A percentile compares a stretch with the other conserved stretches of the same genome.
Evolutionary conservation across 2,113 vertebrate genomes (phyloP).

Genomic region (Illadopsis cleaveri): DNA sequence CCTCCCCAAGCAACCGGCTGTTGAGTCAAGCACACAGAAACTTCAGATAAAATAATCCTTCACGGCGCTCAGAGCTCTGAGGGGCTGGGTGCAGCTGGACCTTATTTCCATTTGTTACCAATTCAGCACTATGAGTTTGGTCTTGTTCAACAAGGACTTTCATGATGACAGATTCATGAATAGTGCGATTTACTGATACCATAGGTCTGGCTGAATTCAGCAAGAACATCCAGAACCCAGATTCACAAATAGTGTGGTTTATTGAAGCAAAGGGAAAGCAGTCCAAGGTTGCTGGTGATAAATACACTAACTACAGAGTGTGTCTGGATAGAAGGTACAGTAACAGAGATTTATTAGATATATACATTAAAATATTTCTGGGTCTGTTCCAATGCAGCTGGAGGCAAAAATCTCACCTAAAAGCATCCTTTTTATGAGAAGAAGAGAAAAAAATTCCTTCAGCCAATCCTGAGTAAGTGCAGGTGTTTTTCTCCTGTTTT

Average conservation of each 20-base stretch:
- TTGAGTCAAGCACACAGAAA: background rate
- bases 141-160: background rate
- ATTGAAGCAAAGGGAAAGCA: background rate
- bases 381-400: background rate
- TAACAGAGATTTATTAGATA: background rate
- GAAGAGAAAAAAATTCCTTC: background rate
- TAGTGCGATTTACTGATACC: background rate
- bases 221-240: background rate
- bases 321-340: background rate
- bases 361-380: background rate
- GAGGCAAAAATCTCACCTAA: background rate
- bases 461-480: accelerated
- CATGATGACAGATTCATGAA: background rate
- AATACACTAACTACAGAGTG: background rate
- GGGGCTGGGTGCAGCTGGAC: background rate
- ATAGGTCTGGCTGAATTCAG: background rate
- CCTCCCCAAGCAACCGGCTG: background rate
- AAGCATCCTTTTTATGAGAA: background rate
- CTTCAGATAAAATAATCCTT: background rate
- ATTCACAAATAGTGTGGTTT: background rate
- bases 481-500: background rate
- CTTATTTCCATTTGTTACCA: background rate
- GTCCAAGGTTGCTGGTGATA: background rate
- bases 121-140: background rate
- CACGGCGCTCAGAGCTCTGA: background rate